Percentiles rank a stretch among this genome's conserved stretches.
Evolutionary conservation across 1,140 invertebrate genomes (phyloP).

Genomic region (Periplaneta americana): DNA sequence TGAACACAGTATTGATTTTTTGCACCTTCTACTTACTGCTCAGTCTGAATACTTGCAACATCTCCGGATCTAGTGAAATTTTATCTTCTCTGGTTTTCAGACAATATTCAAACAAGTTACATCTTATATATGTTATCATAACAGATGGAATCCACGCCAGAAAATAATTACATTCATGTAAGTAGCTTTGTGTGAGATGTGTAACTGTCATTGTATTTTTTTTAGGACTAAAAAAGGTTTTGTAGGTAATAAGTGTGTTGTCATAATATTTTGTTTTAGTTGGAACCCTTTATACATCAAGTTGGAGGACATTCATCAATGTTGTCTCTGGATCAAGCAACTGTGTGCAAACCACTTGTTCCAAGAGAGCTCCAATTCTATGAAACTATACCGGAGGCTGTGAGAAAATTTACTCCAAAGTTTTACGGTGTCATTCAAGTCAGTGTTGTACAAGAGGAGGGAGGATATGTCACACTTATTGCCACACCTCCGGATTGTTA

Average conservation of each 20-base stretch:
- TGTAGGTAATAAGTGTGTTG: background rate
- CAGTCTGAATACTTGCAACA: background rate
- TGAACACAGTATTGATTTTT: background rate
- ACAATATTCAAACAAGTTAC: too few species aligned
- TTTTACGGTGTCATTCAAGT: conserved; percentile 39
- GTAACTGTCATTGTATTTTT: background rate
- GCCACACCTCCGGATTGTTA: conserved; percentile 35
- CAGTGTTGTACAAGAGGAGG: conserved; percentile 31
- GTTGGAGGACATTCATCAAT: conserved; percentile 54
- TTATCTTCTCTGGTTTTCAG: background rate
- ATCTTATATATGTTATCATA: background rate
- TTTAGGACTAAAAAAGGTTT: background rate
- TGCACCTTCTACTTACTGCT: background rate
- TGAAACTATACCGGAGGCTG: conserved; percentile 41
- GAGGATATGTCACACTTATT: conserved; percentile 44
- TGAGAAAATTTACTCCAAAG: conserved; percentile 47
- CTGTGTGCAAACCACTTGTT: conserved; percentile 55
- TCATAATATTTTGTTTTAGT: conserved; percentile 22
- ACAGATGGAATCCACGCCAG: background rate
- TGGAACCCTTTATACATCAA: conserved; percentile 47
- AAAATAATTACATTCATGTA: conserved; percentile 12
- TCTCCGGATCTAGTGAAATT: background rate
- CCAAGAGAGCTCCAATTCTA: conserved; percentile 50
- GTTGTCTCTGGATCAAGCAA: conserved; percentile 47
- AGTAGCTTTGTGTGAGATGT: background rate